These are phyloP conservation scores for Sarcophaga variegata DNA, from an alignment of 2,888 invertebrate species.

Conservation along the genomic window DNA sequence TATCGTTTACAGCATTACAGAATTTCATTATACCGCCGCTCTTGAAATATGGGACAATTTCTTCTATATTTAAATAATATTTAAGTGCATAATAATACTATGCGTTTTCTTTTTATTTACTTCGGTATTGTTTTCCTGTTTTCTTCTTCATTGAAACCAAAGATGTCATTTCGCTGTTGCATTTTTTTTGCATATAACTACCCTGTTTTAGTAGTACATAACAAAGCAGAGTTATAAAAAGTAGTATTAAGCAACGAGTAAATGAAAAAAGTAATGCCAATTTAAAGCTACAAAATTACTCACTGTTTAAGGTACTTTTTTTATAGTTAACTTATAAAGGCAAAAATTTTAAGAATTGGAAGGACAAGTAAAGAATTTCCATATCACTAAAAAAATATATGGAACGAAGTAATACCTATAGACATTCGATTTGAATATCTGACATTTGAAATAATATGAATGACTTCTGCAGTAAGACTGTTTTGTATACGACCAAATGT, in stretches of 20 bases:
- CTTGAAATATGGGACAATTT: neutral
- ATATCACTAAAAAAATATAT: no score
- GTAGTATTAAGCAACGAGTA: neutral
- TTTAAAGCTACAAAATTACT: neutral
- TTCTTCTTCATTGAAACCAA: conserved; percentile 21
- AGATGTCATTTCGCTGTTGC: conserved; percentile 34
- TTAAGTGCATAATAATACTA: conserved; percentile 36
- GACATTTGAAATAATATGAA: no score
- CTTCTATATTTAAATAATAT: neutral
- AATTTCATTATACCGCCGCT: neutral
- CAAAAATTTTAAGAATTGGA: no score
- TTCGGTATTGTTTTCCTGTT: conserved; percentile 26
- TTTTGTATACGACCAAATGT: no score
- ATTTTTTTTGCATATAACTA: conserved; percentile 16
- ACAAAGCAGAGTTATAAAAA: conserved; percentile 3
- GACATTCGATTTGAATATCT: no score
- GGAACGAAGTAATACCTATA: no score
- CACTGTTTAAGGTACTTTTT: no score
- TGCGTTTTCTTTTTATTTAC: conserved; percentile 21
- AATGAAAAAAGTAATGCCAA: neutral
- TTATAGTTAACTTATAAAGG: no score
- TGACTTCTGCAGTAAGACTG: no score
- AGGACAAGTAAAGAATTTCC: no score
- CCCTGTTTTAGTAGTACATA: neutral
- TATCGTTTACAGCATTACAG: neutral